Evolutionary conservation across 92 coral and sea anemone genomes (phyloP).

Genomic region (Phymanthus crucifer): DNA sequence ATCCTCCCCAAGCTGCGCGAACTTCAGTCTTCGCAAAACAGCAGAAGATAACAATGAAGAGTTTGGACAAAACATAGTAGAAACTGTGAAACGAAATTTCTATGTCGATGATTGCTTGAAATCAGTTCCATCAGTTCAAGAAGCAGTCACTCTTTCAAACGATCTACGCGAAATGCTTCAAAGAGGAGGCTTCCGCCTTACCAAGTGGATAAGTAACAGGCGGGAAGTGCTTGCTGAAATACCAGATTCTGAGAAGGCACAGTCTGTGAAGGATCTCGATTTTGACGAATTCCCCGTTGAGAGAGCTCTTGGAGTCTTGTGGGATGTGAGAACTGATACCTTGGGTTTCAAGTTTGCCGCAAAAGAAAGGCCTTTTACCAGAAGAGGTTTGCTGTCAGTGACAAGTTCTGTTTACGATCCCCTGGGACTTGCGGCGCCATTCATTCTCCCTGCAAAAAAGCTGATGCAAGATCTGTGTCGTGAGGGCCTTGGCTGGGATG

Average conservation of each 20-base stretch:
- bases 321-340: background rate
- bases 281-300: background rate
- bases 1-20: constrained; percentile 43
- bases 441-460: background rate
- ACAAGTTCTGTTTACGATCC: background rate
- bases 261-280: constrained; percentile 15
- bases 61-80: background rate
- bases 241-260: constrained; percentile 38
- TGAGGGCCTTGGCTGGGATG: background rate
- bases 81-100: constrained; percentile 35
- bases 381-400: background rate
- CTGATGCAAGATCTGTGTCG: background rate
- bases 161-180: constrained; percentile 14
- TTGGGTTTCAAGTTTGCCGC: background rate
- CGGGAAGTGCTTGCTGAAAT: constrained; percentile 10
- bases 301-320: background rate
- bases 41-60: constrained; percentile 22
- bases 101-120: constrained; percentile 42
- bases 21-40: constrained; percentile 26
- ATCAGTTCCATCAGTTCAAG: constrained; percentile 4
- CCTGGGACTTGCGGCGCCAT: background rate
- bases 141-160: constrained; percentile 9
- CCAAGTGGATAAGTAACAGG: constrained; percentile 44
- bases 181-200: constrained; percentile 49
- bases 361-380: background rate